Evolutionary conservation across 64 coral and sea anemone species (phyloP).

Genomic region (Pachyseris speciosa): DNA sequence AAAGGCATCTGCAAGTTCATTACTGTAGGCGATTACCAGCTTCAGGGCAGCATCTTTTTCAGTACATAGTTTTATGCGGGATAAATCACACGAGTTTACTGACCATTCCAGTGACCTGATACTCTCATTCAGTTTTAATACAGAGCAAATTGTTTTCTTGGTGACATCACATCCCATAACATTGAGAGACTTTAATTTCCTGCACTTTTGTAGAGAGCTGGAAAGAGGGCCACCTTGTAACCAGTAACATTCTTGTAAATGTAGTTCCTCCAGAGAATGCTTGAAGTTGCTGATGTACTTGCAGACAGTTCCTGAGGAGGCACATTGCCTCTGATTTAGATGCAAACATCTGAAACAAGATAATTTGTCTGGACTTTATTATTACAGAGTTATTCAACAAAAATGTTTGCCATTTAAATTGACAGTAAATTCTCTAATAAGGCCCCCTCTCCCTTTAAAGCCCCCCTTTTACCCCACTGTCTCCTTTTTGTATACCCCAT

Average conservation of each 20-base stretch:
- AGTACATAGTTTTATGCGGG: too few species aligned
- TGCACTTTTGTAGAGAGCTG: constrained; percentile 8
- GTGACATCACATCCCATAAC: constrained; percentile 1
- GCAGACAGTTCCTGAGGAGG: background rate
- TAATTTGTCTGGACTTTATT: background rate
- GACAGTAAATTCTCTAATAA: too few species aligned
- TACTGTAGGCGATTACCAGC: background rate
- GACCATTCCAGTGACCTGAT: constrained; percentile 7
- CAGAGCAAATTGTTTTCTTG: constrained; percentile 16
- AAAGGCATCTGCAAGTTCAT: background rate
- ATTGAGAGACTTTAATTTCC: constrained; percentile 16
- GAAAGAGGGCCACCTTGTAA: constrained; percentile 4
- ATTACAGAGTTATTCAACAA: background rate
- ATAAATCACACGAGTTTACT: background rate
- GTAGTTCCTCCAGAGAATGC: background rate
- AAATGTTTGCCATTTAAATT: too few species aligned
- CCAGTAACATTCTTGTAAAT: constrained; percentile 45
- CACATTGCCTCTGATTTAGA: background rate
- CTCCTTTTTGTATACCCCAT: too few species aligned
- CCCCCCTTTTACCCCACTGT: too few species aligned
- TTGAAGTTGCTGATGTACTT: constrained; percentile 36
- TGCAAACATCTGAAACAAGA: constrained; percentile 2
- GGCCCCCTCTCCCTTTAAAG: background rate
- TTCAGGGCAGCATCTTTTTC: background rate
- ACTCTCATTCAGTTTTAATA: constrained; percentile 24